Percentiles rank a stretch among this genome's conserved stretches.
Conservation (phyloP, 2,797 vertebrate species). For the Thripadectes ignobilis region DNA sequence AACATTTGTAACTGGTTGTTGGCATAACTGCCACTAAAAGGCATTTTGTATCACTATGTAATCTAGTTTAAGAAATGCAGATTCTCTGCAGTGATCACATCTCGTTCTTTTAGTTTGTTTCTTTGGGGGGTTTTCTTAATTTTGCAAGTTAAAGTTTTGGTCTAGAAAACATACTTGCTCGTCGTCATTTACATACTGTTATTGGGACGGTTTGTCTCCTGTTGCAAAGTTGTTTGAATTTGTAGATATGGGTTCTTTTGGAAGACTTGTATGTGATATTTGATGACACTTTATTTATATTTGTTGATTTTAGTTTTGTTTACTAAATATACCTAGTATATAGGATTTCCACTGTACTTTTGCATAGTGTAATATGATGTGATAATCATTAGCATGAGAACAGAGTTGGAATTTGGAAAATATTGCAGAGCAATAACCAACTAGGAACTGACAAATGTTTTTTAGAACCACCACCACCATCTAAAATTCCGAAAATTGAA, state of each 20-base stretch:
- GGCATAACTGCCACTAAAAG: neutral
- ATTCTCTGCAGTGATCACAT: neutral
- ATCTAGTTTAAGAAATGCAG: neutral
- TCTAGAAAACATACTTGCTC: neutral
- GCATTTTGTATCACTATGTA: neutral
- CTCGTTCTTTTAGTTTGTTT: neutral
- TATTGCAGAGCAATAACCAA: neutral
- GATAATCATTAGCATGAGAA: neutral
- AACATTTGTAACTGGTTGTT: neutral
- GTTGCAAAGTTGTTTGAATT: neutral
- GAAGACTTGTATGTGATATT: neutral
- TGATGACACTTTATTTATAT: neutral
- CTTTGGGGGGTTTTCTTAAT: neutral
- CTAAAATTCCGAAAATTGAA: conserved; percentile 93
- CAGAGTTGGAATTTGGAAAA: neutral
- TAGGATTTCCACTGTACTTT: neutral
- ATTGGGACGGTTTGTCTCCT: neutral
- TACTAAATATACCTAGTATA: neutral
- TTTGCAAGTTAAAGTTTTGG: neutral
- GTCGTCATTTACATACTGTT: neutral
- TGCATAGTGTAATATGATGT: neutral
- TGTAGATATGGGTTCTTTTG: neutral
- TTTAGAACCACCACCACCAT: conserved; percentile 89
- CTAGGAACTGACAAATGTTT: conserved; percentile 29
- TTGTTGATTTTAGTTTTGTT: neutral